Conservation (phyloP, 2,797 vertebrate genomes). For the Catharus ustulatus region DNA sequence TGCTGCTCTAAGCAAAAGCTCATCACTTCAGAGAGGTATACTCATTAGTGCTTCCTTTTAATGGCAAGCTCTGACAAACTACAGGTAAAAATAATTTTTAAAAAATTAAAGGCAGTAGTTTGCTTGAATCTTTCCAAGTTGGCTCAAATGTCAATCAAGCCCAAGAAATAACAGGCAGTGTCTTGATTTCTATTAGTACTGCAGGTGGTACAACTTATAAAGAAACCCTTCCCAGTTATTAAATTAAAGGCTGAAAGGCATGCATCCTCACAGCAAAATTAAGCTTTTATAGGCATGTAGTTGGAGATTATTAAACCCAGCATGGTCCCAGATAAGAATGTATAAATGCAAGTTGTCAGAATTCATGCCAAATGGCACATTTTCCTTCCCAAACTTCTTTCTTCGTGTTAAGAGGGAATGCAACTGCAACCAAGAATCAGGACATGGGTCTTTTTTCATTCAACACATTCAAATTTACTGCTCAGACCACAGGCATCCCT, state of each 20-base stretch:
- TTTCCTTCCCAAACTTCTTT: slow-evolving; percentile 2
- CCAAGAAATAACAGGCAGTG: slow-evolving; percentile 58
- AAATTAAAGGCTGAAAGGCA: slow-evolving; percentile 71
- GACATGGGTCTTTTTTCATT: slow-evolving; percentile 6
- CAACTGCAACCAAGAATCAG: background rate
- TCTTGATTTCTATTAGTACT: slow-evolving; percentile 66
- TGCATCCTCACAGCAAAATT: slow-evolving; percentile 64
- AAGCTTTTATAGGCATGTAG: slow-evolving; percentile 60
- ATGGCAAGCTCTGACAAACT: slow-evolving; percentile 53
- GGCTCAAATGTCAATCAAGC: slow-evolving; percentile 63
- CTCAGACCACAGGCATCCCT: background rate
- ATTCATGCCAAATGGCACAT: slow-evolving; percentile 46
- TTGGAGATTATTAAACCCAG: slow-evolving; percentile 71
- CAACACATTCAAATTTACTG: background rate
- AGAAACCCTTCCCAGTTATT: slow-evolving; percentile 61
- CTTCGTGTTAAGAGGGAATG: slow-evolving; percentile 3
- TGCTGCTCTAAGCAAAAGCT: slow-evolving; percentile 37
- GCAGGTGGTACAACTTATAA: slow-evolving; percentile 67
- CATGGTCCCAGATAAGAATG: slow-evolving; percentile 49
- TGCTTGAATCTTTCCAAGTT: slow-evolving; percentile 31
- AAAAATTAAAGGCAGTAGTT: slow-evolving; percentile 32
- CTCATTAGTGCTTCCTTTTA: slow-evolving; percentile 27
- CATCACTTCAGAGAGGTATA: background rate
- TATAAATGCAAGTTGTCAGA: slow-evolving; percentile 36
- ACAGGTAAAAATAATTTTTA: slow-evolving; percentile 32